Percentiles rank a stretch among this genome's conserved stretches.
Evolutionary conservation across 2,113 vertebrate species (phyloP).

Genomic region (pig (Sus scrofa)): DNA sequence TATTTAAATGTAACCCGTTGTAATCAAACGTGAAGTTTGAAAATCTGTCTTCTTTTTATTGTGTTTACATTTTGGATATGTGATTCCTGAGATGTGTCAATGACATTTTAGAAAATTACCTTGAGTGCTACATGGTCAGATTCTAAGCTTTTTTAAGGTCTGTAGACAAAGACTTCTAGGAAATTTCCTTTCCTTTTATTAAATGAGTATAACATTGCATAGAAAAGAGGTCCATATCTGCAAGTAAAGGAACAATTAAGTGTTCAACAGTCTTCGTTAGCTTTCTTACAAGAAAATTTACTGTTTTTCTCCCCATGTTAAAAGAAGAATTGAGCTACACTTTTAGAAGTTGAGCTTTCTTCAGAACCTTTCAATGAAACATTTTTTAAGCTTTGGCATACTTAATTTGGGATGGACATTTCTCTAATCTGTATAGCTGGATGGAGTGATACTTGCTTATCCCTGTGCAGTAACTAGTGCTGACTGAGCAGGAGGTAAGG

Average conservation of each 20-base stretch:
- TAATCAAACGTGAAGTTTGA: conserved; percentile 25
- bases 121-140: not conserved
- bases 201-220: not conserved
- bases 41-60: not conserved
- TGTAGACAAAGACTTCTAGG: conserved; percentile 38
- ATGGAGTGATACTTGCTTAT: conserved; percentile 30
- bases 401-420: conserved; percentile 14
- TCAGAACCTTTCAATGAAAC: not conserved
- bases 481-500: conserved; percentile 36
- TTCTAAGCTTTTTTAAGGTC: conserved; percentile 34
- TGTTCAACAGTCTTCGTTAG: not conserved
- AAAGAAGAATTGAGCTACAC: not conserved
- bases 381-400: not conserved
- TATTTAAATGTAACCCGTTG: not conserved
- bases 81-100: not conserved
- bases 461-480: conserved; percentile 9
- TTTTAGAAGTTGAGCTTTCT: conserved; percentile 52
- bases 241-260: not conserved
- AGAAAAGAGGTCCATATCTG: not conserved
- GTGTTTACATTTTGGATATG: not conserved
- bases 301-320: not conserved
- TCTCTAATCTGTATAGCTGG: not conserved
- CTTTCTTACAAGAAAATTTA: not conserved
- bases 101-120: not conserved
- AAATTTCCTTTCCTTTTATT: not conserved